Evolutionary conservation across 1,140 invertebrate species (phyloP).

Genomic region (Scaptomyza pallida): DNA sequence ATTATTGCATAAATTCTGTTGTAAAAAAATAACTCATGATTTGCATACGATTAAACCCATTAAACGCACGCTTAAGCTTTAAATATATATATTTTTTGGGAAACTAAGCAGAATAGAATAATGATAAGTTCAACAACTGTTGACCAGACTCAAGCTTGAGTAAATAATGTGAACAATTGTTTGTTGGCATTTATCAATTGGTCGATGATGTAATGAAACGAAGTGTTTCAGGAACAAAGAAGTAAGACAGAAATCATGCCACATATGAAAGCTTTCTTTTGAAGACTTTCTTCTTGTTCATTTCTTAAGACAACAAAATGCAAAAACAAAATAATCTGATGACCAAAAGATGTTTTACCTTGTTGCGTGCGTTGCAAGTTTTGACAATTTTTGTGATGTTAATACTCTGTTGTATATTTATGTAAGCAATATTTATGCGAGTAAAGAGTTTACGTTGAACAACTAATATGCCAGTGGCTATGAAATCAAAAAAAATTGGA

Average conservation of each 20-base stretch:
- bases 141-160: constrained; percentile 14
- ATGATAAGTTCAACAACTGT: constrained; percentile 7
- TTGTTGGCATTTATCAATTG: constrained; percentile 23
- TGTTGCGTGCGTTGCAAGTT: constrained; percentile 32
- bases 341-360: constrained; percentile 56
- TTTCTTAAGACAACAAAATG: too few species aligned
- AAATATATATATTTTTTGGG: background rate
- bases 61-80: background rate
- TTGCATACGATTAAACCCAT: constrained; percentile 39
- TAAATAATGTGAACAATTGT: constrained; percentile 32
- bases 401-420: constrained; percentile 13
- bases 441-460: constrained; percentile 15
- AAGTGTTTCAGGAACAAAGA: background rate
- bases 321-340: too few species aligned
- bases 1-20: constrained; percentile 12
- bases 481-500: constrained; percentile 37
- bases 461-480: constrained; percentile 42
- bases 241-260: too few species aligned
- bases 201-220: constrained; percentile 35
- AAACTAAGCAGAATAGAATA: background rate
- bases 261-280: too few species aligned
- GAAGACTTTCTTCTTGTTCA: too few species aligned
- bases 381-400: constrained; percentile 10
- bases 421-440: constrained; percentile 17
- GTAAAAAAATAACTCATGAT: constrained; percentile 30